These are phyloP conservation scores for Cisticola juncidis DNA, from an alignment of 2,113 vertebrate genomes.

Conservation along the genomic window DNA sequence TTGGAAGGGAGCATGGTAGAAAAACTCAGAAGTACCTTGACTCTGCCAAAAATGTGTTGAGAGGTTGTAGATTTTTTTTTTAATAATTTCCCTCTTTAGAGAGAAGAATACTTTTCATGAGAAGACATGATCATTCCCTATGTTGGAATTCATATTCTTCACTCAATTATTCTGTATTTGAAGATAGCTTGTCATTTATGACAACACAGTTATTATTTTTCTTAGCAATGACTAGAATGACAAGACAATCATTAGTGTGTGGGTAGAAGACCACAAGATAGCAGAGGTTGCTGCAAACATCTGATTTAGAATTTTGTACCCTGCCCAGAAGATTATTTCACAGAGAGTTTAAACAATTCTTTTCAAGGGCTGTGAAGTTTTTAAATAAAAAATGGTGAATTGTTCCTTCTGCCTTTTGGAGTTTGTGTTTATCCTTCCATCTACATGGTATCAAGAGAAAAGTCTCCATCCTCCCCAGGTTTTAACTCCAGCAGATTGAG, in stretches of 20 bases:
- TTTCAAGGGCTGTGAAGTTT: neutral
- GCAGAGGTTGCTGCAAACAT: neutral
- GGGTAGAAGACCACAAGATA: neutral
- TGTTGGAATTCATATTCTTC: neutral
- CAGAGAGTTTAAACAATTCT: neutral
- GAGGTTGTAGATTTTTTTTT: neutral
- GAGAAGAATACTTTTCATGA: neutral
- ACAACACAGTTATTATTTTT: slow-evolving; percentile 13
- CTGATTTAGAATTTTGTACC: neutral
- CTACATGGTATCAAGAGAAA: neutral
- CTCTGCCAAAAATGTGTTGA: neutral
- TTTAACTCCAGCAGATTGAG: neutral
- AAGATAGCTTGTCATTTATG: neutral
- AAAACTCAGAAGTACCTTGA: neutral
- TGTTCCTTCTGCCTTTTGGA: neutral
- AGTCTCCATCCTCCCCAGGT: neutral
- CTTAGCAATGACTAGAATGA: slow-evolving; percentile 32
- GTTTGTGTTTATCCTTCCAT: neutral
- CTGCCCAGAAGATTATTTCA: neutral
- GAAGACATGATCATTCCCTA: neutral
- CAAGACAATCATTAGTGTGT: slow-evolving; percentile 42
- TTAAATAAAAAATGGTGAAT: neutral
- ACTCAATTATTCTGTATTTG: neutral
- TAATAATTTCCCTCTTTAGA: neutral
- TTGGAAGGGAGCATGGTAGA: neutral